Percentiles rank a stretch among this genome's conserved stretches.
phyloP scores from a whole-genome alignment of 30 jellyfish, hydroid and myxozoan species.

The Aurelia coerulea region DNA sequence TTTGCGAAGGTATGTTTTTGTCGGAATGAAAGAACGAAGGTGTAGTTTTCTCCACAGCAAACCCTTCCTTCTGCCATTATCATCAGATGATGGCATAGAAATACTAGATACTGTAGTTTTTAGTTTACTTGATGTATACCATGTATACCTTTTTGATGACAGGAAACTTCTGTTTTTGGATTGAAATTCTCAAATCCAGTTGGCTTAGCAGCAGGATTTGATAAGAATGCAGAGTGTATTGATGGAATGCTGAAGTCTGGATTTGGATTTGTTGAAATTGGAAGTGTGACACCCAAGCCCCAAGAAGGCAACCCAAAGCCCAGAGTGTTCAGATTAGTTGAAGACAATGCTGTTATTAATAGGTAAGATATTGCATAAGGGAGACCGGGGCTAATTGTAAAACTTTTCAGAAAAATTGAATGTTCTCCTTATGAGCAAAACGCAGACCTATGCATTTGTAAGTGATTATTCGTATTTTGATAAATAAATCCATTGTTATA shows the following conservation, averaged over 20 bases:
- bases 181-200: constrained; percentile 80
- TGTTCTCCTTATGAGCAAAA: too few species aligned
- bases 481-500: too few species aligned
- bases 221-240: constrained; percentile 87
- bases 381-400: too few species aligned
- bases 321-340: constrained; percentile 81
- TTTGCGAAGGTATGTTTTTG: too few species aligned
- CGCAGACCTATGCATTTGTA: too few species aligned
- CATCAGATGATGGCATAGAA: too few species aligned
- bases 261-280: constrained; percentile 98
- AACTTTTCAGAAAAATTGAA: background rate
- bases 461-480: too few species aligned
- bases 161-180: constrained; percentile 78
- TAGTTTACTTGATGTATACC: too few species aligned
- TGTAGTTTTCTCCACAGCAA: too few species aligned
- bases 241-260: constrained; percentile 91
- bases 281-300: constrained; percentile 94
- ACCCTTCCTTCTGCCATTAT: too few species aligned
- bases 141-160: background rate
- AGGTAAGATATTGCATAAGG: constrained; percentile 29
- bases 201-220: constrained; percentile 99
- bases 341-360: constrained; percentile 89
- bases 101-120: background rate
- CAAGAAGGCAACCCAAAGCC: constrained; percentile 96
- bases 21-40: too few species aligned